Evolutionary conservation across 2,888 invertebrate genomes (phyloP).

Genomic region (Drosophila neotestacea): DNA sequence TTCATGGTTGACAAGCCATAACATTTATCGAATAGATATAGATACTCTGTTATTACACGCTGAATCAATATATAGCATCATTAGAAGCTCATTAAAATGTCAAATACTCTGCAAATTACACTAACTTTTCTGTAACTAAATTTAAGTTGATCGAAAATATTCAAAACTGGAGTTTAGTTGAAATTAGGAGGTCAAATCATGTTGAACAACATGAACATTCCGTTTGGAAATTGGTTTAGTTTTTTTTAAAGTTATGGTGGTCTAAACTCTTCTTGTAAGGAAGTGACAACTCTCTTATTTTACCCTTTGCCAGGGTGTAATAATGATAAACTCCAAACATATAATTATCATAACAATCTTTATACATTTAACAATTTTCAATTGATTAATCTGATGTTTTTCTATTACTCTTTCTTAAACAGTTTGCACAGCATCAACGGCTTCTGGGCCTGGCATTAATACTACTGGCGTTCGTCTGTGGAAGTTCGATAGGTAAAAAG

Average conservation of each 20-base stretch:
- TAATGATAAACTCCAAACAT: no score
- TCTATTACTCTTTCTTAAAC: background rate
- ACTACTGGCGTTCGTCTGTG: conserved; percentile 45
- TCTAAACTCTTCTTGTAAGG: no score
- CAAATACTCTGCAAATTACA: background rate
- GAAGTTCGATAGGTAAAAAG: conserved; percentile 74
- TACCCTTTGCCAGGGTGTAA: no score
- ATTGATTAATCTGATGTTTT: background rate
- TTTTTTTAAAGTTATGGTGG: no score
- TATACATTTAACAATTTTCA: background rate
- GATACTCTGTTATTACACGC: background rate
- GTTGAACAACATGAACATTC: no score
- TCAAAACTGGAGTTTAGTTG: no score
- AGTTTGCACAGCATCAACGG: conserved; percentile 39
- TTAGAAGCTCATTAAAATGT: background rate
- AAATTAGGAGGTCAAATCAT: no score
- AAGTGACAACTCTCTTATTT: no score
- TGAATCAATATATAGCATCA: background rate
- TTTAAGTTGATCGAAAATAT: background rate
- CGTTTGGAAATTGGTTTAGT: no score
- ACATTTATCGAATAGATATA: conserved; percentile 1
- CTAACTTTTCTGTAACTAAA: no score
- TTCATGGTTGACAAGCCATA: conserved; percentile 3
- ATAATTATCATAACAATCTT: background rate
- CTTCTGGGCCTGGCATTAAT: conserved; percentile 45